These are phyloP conservation scores for Microtus pennsylvanicus DNA, from an alignment of 2,113 vertebrate genomes.

Conservation along the genomic window DNA sequence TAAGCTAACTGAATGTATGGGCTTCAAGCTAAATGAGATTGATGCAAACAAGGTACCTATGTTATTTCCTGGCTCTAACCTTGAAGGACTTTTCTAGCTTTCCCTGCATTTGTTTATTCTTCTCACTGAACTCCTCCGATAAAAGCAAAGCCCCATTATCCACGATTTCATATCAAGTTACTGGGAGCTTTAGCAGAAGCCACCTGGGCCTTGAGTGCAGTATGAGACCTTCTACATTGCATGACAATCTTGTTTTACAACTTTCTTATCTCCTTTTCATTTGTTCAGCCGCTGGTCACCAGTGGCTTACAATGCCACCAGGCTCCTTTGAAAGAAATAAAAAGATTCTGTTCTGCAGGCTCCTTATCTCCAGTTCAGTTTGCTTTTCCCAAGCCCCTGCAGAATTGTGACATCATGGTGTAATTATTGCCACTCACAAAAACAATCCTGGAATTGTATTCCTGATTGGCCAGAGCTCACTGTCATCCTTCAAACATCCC, in stretches of 20 bases:
- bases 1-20: background rate
- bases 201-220: conserved; percentile 73
- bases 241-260: conserved; percentile 85
- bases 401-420: conserved; percentile 76
- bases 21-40: conserved; percentile 32
- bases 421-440: conserved; percentile 66
- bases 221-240: conserved; percentile 78
- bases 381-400: conserved; percentile 74
- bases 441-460: conserved; percentile 65
- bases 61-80: conserved; percentile 59
- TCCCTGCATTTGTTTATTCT: conserved; percentile 50
- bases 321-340: conserved; percentile 78
- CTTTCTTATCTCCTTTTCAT: conserved; percentile 87
- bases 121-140: conserved; percentile 72
- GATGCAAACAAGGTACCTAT: background rate
- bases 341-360: conserved; percentile 79
- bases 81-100: conserved; percentile 59
- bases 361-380: conserved; percentile 82
- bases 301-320: conserved; percentile 84
- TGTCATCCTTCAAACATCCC: conserved; percentile 30
- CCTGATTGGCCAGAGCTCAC: conserved; percentile 49
- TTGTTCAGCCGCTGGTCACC: conserved; percentile 80
- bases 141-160: conserved; percentile 79
- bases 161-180: conserved; percentile 83
- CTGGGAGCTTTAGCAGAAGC: conserved; percentile 79